Conservation (phyloP, 2,888 invertebrate species). For the Prosopocoilus inquinatus region DNA sequence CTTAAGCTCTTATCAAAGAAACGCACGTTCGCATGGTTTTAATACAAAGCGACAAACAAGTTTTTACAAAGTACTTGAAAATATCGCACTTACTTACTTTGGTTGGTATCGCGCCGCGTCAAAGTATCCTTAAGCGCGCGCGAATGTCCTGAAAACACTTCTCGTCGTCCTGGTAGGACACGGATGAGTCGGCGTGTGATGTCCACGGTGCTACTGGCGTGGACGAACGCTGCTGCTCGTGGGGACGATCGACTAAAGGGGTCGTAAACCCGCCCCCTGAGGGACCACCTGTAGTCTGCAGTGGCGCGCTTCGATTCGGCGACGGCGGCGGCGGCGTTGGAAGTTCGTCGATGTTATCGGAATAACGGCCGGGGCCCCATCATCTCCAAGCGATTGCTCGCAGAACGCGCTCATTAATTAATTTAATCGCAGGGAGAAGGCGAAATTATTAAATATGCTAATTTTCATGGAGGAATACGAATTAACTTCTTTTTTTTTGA, state of each 20-base stretch:
- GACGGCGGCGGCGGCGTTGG: neutral
- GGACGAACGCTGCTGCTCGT: constrained; percentile 27
- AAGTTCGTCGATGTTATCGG: constrained; percentile 19
- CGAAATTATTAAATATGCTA: constrained; percentile 10
- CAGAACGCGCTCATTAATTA: constrained; percentile 10
- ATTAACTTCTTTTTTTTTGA: no score
- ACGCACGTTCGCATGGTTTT: no score
- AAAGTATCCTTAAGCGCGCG: constrained; percentile 4
- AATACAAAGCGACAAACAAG: no score
- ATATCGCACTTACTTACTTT: constrained; percentile 1
- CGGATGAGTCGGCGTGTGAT: constrained; percentile 25
- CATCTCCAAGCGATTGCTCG: constrained; percentile 9
- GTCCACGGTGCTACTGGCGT: constrained; percentile 33
- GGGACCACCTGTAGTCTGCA: constrained; percentile 29
- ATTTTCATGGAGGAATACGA: neutral
- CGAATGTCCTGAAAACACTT: constrained; percentile 6
- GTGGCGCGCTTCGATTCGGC: constrained; percentile 18
- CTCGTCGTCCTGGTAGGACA: constrained; percentile 21
- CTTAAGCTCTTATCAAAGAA: no score
- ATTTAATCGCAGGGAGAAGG: constrained; percentile 7
- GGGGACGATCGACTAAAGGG: constrained; percentile 29
- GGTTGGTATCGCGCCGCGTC: neutral
- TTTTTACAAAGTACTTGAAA: neutral
- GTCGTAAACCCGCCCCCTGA: constrained; percentile 32
- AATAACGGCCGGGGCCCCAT: constrained; percentile 17